Evolutionary conservation across 2,113 vertebrate genomes (phyloP), one percentile per base, ranked within the genome.

Genomic region (Mungos mungo): DNA sequence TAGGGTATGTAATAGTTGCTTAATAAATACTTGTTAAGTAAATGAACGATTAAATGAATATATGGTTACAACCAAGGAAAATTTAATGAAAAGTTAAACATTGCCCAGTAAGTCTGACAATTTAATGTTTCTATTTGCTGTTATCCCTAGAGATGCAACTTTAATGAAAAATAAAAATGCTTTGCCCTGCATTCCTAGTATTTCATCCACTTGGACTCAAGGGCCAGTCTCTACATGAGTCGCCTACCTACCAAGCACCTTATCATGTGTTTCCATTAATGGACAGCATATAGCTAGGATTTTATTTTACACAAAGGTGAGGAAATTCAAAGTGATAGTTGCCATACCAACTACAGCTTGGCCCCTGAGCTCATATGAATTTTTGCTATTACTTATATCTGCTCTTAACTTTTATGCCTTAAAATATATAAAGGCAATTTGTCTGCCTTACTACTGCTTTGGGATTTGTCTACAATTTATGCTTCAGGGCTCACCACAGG

Each of bases 381-480:
- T 98, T 97, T 97, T 92, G 76, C 86, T 96, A 90, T 97, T 97
- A 96, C 94, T 97, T 98, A 95, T 95, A 93, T 91, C 86, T 76
- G n/a, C 93, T 94, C 90, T 98, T 98, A 97, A 98, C 79, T 98
- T 98, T 95, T 95, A 98, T 97, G 89, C n/a, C n/a, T 98, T 97
- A 94, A 97, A 97, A 97, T 95, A 91, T 91, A 97, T 96, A 97
- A 98, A 97, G 85, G 93, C 93, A 97, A 97, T 96, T 95, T 65
- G 93, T 85, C 57, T 21, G 13, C 68, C 54, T n/a, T 96, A 95
- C 93, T 88, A 82, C 60, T 96, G 74, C 93, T 88, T 2, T 68
- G 96, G 93, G 71, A 95, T 94, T 97, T 93, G 77, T 85, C 83
- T 81, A 88, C 93, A 90, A 60, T 93, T 96, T 94, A 85, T 93